Evolutionary conservation across 23 tunicate species (phyloP).

Genomic region (Halocynthia aurantium): DNA sequence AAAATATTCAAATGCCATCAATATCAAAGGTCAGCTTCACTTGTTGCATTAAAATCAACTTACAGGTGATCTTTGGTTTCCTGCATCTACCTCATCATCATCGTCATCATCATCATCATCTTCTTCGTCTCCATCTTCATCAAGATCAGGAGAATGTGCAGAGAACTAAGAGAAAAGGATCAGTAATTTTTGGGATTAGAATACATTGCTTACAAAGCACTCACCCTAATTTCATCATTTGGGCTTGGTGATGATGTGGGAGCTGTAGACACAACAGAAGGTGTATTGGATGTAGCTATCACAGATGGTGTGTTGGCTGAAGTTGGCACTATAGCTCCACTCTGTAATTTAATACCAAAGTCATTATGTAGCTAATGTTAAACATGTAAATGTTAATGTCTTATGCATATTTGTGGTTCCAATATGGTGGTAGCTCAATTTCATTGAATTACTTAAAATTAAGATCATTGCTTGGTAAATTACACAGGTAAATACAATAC

Average conservation of each 20-base stretch:
- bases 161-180: background rate
- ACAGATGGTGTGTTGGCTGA: background rate
- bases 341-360: conserved; percentile 5
- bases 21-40: too few species aligned
- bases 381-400: too few species aligned
- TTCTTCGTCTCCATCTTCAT: background rate
- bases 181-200: background rate
- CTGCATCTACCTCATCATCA: background rate
- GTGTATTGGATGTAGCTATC: conserved; percentile 14
- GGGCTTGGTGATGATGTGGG: conserved; percentile 15
- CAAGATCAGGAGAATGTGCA: conserved; percentile 8
- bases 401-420: too few species aligned
- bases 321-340: conserved; percentile 9
- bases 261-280: conserved; percentile 6
- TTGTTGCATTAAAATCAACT: too few species aligned
- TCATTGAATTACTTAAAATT: background rate
- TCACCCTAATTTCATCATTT: conserved; percentile 13
- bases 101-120: background rate
- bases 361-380: too few species aligned
- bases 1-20: too few species aligned
- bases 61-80: too few species aligned
- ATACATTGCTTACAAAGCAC: background rate
- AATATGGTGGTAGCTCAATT: too few species aligned
- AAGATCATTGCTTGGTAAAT: background rate
- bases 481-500: conserved; percentile 14